These are phyloP conservation scores for Caloenas nicobarica DNA, from an alignment of 2,113 vertebrate species.

Conservation along the genomic window DNA sequence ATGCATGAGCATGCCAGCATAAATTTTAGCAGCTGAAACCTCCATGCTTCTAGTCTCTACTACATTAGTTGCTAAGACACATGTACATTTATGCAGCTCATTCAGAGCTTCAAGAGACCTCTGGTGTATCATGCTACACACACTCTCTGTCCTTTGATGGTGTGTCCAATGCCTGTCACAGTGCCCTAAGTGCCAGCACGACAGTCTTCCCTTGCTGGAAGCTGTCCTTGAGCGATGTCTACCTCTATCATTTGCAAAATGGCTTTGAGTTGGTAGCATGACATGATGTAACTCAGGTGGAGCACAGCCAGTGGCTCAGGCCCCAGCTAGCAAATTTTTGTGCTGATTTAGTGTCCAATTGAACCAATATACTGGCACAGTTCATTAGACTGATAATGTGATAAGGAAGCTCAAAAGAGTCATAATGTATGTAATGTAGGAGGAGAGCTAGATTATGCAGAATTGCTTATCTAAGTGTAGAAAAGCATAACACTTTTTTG, in stretches of 20 bases:
- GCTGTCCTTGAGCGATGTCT: not conserved
- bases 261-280: not conserved
- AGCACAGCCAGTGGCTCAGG: not conserved
- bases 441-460: not conserved
- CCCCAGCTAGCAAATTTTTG: not conserved
- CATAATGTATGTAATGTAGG: not conserved
- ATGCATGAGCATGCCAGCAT: accelerated
- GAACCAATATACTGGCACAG: not conserved
- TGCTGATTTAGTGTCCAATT: not conserved
- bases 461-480: not conserved
- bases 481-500: not conserved
- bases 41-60: not conserved
- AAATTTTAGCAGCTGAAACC: not conserved
- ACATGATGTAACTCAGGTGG: accelerated
- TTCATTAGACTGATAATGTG: not conserved
- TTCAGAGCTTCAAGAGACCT: not conserved
- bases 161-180: not conserved
- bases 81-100: not conserved
- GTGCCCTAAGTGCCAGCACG: not conserved
- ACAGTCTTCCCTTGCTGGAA: not conserved
- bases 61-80: not conserved
- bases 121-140: not conserved
- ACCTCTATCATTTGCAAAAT: not conserved
- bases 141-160: not conserved
- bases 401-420: not conserved